Evolutionary conservation across 2,888 invertebrate genomes (phyloP).

Genomic region (Drosophila bunnanda): DNA sequence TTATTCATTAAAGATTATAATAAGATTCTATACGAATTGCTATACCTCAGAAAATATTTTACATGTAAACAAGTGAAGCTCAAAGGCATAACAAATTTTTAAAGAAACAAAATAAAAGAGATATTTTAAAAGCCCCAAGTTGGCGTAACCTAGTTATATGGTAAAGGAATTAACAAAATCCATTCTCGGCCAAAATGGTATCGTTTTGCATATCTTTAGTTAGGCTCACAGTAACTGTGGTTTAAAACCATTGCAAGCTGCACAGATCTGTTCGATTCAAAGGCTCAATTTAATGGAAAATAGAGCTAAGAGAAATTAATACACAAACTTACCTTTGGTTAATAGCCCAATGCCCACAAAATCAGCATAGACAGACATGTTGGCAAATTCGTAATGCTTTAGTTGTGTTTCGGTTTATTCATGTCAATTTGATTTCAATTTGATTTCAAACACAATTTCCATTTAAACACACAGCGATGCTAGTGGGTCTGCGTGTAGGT

Average conservation of each 20-base stretch:
- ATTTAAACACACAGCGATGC: constrained; percentile 51
- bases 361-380: background rate
- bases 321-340: constrained; percentile 12
- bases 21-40: too few relatives aligned
- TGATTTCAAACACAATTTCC: constrained; percentile 52
- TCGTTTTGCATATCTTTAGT: background rate
- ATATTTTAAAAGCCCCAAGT: background rate
- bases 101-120: background rate
- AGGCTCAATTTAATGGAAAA: background rate
- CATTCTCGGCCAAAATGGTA: background rate
- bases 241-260: background rate
- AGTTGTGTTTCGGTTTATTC: constrained; percentile 70
- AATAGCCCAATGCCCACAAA: background rate
- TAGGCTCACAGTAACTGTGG: too few relatives aligned
- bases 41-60: too few relatives aligned
- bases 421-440: constrained; percentile 67
- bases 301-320: background rate
- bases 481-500: constrained; percentile 18
- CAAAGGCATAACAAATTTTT: background rate
- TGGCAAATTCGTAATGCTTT: constrained; percentile 40
- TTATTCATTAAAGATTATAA: too few relatives aligned
- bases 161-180: background rate
- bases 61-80: background rate
- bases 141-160: background rate
- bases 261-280: background rate